Evolutionary conservation across 64 coral and sea anemone genomes (phyloP).

Genomic region (Anthopleura sola): DNA sequence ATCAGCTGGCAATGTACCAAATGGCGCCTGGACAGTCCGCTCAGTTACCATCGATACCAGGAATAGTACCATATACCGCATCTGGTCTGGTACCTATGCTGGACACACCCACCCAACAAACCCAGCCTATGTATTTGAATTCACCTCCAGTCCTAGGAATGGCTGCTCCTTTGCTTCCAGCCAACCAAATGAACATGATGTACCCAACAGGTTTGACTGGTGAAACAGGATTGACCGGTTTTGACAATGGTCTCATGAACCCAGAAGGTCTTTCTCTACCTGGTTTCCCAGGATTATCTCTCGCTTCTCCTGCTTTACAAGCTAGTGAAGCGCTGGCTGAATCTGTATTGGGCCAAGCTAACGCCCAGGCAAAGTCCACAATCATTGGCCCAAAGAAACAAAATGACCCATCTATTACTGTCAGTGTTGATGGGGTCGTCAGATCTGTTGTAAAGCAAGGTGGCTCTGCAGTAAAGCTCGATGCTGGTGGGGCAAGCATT

Average conservation of each 20-base stretch:
- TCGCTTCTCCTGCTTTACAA: neutral
- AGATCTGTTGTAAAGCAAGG: neutral
- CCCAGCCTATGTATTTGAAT: neutral
- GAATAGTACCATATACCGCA: neutral
- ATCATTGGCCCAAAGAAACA: neutral
- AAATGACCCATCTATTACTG: neutral
- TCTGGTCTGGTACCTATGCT: neutral
- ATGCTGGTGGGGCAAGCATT: neutral
- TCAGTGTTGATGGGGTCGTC: neutral
- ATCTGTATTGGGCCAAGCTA: neutral
- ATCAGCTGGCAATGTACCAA: neutral
- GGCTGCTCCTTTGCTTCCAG: neutral
- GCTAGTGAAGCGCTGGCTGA: neutral
- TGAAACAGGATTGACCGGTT: neutral
- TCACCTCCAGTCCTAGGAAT: neutral
- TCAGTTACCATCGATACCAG: neutral
- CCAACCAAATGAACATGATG: neutral
- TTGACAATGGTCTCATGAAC: neutral
- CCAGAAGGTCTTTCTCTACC: neutral
- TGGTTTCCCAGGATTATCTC: neutral
- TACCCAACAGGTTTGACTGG: neutral
- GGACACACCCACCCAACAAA: neutral
- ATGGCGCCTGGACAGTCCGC: neutral
- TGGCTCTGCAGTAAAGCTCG: neutral
- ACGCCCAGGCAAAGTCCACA: neutral